Percentiles rank a stretch among this genome's conserved stretches.
These are phyloP conservation scores for Uloborus plumipes DNA, from an alignment of 2,888 invertebrate species.

Conservation along the genomic window DNA sequence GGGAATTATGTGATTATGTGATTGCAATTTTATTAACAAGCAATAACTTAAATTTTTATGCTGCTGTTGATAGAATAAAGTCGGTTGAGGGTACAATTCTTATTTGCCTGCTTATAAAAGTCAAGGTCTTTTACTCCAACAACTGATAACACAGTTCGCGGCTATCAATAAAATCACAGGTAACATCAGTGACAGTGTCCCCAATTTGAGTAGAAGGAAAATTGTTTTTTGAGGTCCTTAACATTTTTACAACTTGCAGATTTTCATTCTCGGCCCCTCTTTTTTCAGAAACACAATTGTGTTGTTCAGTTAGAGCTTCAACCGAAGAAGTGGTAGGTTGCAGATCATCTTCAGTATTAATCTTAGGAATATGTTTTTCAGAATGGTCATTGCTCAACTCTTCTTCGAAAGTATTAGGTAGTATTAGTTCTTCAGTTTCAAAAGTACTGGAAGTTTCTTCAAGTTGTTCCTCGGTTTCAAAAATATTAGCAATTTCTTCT, in stretches of 20 bases:
- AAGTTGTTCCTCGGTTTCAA: too few relatives aligned
- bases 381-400: background rate
- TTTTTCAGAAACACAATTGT: slow-evolving; percentile 51
- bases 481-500: background rate
- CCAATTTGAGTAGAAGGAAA: background rate
- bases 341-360: background rate
- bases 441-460: too few relatives aligned
- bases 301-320: slow-evolving; percentile 25
- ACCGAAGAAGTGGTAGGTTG: background rate
- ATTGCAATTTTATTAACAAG: background rate
- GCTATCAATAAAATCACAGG: too few relatives aligned
- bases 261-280: slow-evolving; percentile 37
- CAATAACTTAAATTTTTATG: background rate
- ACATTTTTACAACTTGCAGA: slow-evolving; percentile 43
- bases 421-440: too few relatives aligned
- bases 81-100: too few relatives aligned
- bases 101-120: too few relatives aligned
- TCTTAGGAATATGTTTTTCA: background rate
- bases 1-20: too few relatives aligned
- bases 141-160: too few relatives aligned
- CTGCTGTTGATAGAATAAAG: background rate
- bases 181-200: background rate
- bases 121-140: too few relatives aligned
- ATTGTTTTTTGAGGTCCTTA: slow-evolving; percentile 35
- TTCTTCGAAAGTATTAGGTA: too few relatives aligned